phyloP scores from a whole-genome alignment of 2,797 vertebrate genomes.

The Chrysocyon brachyurus region DNA sequence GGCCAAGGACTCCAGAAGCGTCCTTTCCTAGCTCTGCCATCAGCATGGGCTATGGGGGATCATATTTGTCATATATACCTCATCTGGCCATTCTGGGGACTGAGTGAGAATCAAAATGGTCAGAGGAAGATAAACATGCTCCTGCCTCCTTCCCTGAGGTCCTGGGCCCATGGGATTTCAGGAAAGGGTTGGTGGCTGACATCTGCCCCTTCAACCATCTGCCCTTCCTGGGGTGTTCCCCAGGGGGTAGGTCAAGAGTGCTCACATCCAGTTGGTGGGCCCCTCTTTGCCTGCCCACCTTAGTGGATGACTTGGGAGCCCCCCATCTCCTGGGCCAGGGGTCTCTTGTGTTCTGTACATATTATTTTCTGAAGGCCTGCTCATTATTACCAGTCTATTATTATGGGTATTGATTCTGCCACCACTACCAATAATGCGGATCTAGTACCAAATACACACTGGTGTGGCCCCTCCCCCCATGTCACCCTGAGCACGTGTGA shows the following conservation, averaged over 20 bases:
- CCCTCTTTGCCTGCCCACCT: not conserved
- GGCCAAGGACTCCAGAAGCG: not conserved
- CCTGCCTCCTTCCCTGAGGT: not conserved
- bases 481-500: rapidly evolving
- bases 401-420: conserved; percentile 76
- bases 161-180: not conserved
- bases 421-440: conserved; percentile 67
- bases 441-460: conserved; percentile 63
- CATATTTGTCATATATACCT: not conserved
- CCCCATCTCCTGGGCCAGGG: not conserved
- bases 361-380: conserved; percentile 77
- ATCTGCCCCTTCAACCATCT: not conserved
- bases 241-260: not conserved
- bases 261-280: not conserved
- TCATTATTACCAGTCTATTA: conserved; percentile 76
- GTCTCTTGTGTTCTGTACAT: conserved; percentile 63
- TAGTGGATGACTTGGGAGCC: not conserved
- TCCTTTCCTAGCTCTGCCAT: not conserved
- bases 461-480: not conserved
- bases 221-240: not conserved
- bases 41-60: not conserved
- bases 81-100: not conserved
- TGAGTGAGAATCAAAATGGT: not conserved
- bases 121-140: not conserved
- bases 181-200: not conserved